Evolutionary conservation across 2,113 vertebrate genomes (phyloP), one percentile per base, ranked within the genome.

Genomic region (Hiodon tergisus): DNA sequence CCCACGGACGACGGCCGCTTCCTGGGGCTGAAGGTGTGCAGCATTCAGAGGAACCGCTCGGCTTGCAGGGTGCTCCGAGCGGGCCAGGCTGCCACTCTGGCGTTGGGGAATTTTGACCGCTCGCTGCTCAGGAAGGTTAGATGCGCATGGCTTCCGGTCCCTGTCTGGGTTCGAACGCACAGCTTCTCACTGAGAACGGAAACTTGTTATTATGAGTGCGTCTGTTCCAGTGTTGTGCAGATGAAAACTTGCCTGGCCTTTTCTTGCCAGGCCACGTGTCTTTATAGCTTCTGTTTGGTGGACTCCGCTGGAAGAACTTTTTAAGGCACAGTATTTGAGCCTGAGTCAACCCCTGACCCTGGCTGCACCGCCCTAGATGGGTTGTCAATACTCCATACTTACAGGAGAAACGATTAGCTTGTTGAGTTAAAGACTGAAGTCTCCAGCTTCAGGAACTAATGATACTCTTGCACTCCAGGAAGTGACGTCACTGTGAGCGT

Each of bases 31-130:
- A 94, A 89, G 10, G 91, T 99, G 0, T 95, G 93, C 86, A 98
- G 96, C 78, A 99, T 99, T 86, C 97, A 99, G 74, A 94, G 97
- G 74, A 99, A 99, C 83, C 96, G 97, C 75, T 96, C 96, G 0
- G 94, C 92, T 0, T 98, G 97, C 78, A 91, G 97, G 0, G 96
- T 99, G 50, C 94, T 99, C 61, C 88, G 92, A 67, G 97, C 97
- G 0, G 96, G 97, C 52, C 97, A 99, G 88, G 97, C 97, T 2
- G 97, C 97, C 55, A 99, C 97, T 0, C 84, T 99, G 31, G 96
- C 97, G 3, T 92, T 98, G 0, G 95, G 96, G 0, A 86, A 92
- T 74, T 99, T 99, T 0, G 94, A 99, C 86, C 93, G 97, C 8
- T 94, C 95, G 0, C 84, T 98, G 51, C 89, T 99, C 73, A 93